Evolutionary conservation across 2,113 vertebrate species (phyloP), one percentile per base, ranked within the genome.

Genomic region (Sterrhoptilus dennistouni): DNA sequence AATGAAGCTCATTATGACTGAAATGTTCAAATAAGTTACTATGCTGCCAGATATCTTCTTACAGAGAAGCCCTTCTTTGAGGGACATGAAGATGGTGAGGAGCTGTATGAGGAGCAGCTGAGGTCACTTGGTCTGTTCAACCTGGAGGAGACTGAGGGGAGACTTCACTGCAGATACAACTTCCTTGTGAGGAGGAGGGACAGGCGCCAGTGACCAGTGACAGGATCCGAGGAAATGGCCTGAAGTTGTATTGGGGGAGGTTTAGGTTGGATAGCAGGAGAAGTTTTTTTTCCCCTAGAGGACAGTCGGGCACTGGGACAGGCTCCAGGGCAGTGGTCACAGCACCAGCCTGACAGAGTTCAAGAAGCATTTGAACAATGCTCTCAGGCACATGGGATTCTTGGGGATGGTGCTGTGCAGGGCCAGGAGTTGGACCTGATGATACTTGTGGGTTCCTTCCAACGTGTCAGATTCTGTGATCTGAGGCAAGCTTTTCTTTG

Each of bases 291-390:
- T 86, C 25, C 1, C 16, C 25, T 11, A 22, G 71, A 21, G 36
- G 35, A 11, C 12, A 11, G 1, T 0, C 31, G 61, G 2, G 25
- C 44, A 11, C 11, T 42, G 36, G 21, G 9, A 27, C 8, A 50
- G 44, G 44, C 44, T 66, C 17, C 36, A 52, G 44, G 36, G 27
- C 2, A 52, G 22, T 4, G 61, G 17, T 52, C 36, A 44, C 36
- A 33, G 45, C 38, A 12, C 12, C 45, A 77, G 18, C 53, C 45
- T 45, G 33, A 6, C 33, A 52, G 53, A 42, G 27, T 0, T 10
- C 53, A 1, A 6, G 36, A 19, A 45, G 12, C 1, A 0, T 53
- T 87, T 36, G 45, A 2, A 20, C 22, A 28, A 1, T 33, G 18
- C 12, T 27, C 17, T 31, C 0, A 4, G 36, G 22, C 18, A 68